A percentile compares a stretch with the other conserved stretches of the same genome.
Conservation (phyloP, 2,113 vertebrate genomes). For the Addax nasomaculatus region DNA sequence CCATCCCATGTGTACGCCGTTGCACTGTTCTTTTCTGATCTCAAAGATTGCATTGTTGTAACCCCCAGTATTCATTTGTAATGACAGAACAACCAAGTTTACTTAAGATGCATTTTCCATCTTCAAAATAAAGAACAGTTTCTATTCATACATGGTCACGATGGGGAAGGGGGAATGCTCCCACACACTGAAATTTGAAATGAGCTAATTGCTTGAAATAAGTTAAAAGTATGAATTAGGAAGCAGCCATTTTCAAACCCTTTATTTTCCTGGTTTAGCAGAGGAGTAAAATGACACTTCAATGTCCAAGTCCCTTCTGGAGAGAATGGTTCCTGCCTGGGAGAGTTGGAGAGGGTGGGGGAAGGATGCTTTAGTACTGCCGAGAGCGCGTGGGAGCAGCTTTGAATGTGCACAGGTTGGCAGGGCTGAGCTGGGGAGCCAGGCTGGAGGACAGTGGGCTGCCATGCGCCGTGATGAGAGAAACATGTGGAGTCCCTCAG, state of each 20-base stretch:
- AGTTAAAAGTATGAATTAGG: not conserved
- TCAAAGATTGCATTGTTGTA: not conserved
- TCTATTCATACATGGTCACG: not conserved
- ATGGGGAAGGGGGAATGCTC: not conserved
- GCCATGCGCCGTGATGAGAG: not conserved
- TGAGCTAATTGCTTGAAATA: not conserved
- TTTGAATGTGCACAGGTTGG: not conserved
- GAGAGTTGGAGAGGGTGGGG: not conserved
- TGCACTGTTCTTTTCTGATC: not conserved
- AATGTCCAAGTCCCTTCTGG: not conserved
- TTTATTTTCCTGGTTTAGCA: conserved; percentile 21
- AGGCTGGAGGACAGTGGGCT: not conserved
- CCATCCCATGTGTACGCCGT: not conserved
- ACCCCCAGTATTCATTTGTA: not conserved
- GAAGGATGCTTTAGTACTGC: not conserved
- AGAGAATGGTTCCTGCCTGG: not conserved
- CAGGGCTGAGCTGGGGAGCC: not conserved
- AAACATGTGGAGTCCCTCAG: not conserved
- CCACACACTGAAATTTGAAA: not conserved
- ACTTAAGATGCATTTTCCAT: not conserved
- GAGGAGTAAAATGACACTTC: not conserved
- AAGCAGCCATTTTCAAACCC: not conserved
- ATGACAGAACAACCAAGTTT: not conserved
- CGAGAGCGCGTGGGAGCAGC: accelerated
- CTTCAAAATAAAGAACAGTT: not conserved